These are phyloP conservation scores for Callimico goeldii DNA, from an alignment of 2,797 vertebrate species.

Conservation along the genomic window DNA sequence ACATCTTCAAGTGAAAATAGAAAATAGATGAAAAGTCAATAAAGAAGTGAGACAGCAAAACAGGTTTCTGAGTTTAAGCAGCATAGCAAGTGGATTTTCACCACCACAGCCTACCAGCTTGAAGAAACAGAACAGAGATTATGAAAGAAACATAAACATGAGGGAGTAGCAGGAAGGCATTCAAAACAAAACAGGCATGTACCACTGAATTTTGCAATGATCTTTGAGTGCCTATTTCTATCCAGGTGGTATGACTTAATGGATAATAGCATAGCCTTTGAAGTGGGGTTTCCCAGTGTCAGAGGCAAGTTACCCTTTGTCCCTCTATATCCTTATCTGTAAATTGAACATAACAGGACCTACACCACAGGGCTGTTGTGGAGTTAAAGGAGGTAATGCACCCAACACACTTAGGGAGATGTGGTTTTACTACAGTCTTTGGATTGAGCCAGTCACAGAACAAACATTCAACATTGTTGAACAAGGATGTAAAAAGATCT, in stretches of 20 bases:
- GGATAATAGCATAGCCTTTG: background rate
- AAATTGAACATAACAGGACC: background rate
- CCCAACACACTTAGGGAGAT: background rate
- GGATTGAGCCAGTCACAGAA: conserved; percentile 10
- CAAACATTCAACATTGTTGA: conserved; percentile 26
- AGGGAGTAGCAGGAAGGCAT: background rate
- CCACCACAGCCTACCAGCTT: background rate
- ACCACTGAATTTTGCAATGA: background rate
- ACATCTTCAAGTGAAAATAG: conserved; percentile 62
- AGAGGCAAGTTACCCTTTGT: background rate
- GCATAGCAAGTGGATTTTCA: conserved; percentile 33
- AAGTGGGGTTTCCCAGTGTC: background rate
- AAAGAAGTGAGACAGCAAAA: conserved; percentile 41
- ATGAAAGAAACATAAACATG: background rate
- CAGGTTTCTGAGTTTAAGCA: background rate
- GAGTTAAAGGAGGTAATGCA: background rate
- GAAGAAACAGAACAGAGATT: conserved; percentile 39
- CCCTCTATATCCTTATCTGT: conserved; percentile 18
- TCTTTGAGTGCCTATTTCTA: conserved; percentile 17
- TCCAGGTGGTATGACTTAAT: background rate
- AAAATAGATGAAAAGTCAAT: conserved; percentile 52
- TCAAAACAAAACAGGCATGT: background rate
- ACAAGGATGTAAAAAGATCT: background rate
- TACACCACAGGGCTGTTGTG: background rate
- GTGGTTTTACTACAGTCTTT: background rate